A percentile compares a stretch with the other conserved stretches of the same genome.
Conservation (phyloP, 1,140 invertebrate genomes). For the Drosophila bocki region DNA sequence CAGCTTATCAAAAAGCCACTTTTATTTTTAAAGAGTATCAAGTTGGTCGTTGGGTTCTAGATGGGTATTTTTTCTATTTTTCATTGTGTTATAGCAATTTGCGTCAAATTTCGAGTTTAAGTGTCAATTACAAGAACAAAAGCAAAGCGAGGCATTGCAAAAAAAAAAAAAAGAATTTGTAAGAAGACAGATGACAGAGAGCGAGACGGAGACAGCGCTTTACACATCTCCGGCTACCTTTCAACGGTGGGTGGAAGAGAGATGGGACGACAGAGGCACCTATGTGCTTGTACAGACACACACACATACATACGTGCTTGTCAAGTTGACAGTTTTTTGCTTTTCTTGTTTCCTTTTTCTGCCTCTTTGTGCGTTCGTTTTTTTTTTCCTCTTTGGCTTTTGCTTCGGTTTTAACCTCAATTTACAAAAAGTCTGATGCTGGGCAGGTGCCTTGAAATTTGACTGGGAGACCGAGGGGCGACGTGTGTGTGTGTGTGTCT, state of each 20-base stretch:
- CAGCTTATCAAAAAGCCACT: not conserved
- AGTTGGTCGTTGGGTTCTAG: not conserved
- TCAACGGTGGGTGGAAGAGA: conserved; percentile 4
- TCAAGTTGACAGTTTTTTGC: conserved; percentile 59
- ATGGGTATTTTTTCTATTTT: conserved; percentile 6
- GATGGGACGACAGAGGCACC: conserved; percentile 14
- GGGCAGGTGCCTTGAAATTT: conserved; percentile 74
- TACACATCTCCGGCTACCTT: conserved; percentile 27
- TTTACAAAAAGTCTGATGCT: conserved; percentile 52
- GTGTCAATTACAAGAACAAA: conserved; percentile 78
- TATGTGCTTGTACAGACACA: not conserved
- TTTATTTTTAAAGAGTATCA: not conserved
- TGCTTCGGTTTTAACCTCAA: conserved; percentile 74
- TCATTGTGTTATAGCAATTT: conserved; percentile 64
- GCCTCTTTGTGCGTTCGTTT: conserved; percentile 19
- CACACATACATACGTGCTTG: conserved; percentile 27
- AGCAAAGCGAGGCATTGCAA: conserved; percentile 44
- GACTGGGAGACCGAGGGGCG: conserved; percentile 2
- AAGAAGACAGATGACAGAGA: conserved; percentile 28
- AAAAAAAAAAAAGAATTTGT: conserved; percentile 1
- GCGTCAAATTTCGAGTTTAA: conserved; percentile 81
- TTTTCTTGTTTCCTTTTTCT: conserved; percentile 34
- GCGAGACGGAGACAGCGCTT: conserved; percentile 3
- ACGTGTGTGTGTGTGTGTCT: conserved; percentile 24
- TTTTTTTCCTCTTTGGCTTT: conserved; percentile 39